Base-by-base conservation (phyloP, 2,113 vertebrate species). In the Gulo gulo region DNA sequence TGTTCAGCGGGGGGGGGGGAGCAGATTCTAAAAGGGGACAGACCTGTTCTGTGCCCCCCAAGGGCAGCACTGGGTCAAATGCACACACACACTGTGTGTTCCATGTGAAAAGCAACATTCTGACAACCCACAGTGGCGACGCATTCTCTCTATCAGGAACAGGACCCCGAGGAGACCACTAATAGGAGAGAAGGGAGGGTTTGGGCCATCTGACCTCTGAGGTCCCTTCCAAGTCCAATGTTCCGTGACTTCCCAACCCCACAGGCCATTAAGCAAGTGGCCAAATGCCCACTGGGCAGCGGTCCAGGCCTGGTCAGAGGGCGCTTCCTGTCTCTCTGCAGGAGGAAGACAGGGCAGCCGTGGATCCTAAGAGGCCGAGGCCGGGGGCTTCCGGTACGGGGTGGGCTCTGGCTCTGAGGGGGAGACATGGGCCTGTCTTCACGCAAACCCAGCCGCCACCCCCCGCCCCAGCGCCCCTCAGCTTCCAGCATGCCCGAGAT, bases 281-380 rank as follows among this genome's bases (percentile, higher is more conserved):
- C 95, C 71, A 79, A 39, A 88, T 92, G 93, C 96, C 95, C 76
- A 83, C 71, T 92, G 91, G 96, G 97, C 95, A 4, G 80, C 45
- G 0, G 80, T 84, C 98, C 97, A 97, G 96, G 74, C 69, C 87
- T 42, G 94, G 91, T 96, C 91, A 96, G 79, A 94, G 95, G 96
- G 88, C 9, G 8, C 93, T 96, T 97, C 96, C 96, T 85, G 81
- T 73, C 73, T 50, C 21, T 0, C 81, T 9, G 86, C 0, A 0
- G 74, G 90, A 55, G 73, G 73, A 76, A 61, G 82, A 26, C 34
- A 45, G 55, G 45, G 73, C 63, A 45, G 93, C 31, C n/a, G 1
- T 5, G 0, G 61, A 52, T 10, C 78, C 73, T 29, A 52, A 23
- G 10, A 69, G 78, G 69, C 45, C 7, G 0, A 55, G 73, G 79